Evolutionary conservation across 2,888 invertebrate genomes (phyloP), one percentile per base, ranked within the genome.

Genomic region (Cheilosia vulpina): DNA sequence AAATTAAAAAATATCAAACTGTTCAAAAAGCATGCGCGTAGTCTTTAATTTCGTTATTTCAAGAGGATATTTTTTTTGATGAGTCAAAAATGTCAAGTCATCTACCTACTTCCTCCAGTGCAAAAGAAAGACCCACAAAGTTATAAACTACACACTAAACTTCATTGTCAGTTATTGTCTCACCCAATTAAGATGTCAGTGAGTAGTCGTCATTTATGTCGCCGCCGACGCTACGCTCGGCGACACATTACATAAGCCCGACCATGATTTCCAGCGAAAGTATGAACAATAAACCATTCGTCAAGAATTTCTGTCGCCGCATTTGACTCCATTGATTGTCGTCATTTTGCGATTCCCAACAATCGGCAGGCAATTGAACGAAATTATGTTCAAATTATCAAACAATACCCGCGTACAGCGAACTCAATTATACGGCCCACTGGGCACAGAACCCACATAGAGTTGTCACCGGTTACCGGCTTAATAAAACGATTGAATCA

Each of bases 401-500:
- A 71, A 60, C 50, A 41, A 71, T 27, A 19, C 38, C 41, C 50
- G 71, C 41, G 31, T 60, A 43, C 41, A 58, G 11, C 57, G 21
- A 58, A 50, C 65, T 65, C 75, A 68, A 77, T 77, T 77, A 69
- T 77, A 38, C 77, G 77, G 47, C 68, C 77, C 77, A 77, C 77
- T 77, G 62, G 55, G 11, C 57, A 19, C 58, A 15, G 52, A 17
- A 24, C 19, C 11, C 24, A 13, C 24, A 50, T 15, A 24, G 5
- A 7, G 21, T 13, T 24, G 13, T 3, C 21, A 11, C 24, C 19
- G 9, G 13, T 24, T 3, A 1, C 1, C 9, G 17, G 27, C 19
- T 11, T 15, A 38, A 38, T 9, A 7, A 41, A 65, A 52, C 38
- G 5, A 50, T 62, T 57, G 65, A 71, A 58, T 60, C 58, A 38